Evolutionary conservation across 2,113 vertebrate genomes (phyloP).

Genomic region (Tricholaema leucomelas): DNA sequence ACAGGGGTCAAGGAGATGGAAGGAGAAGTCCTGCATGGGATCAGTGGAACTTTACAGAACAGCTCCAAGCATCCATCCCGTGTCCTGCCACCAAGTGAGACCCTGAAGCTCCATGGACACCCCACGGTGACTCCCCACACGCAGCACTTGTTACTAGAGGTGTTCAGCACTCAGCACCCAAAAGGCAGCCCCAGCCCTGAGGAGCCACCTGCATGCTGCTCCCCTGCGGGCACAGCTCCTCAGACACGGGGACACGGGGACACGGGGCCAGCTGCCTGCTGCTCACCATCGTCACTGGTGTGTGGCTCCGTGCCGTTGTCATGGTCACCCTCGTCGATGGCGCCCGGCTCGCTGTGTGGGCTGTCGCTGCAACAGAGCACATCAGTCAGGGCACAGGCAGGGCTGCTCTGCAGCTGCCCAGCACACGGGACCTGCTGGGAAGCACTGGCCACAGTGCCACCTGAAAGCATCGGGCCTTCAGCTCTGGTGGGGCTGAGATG

Average conservation of each 20-base stretch:
- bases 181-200: background rate
- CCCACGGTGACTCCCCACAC: background rate
- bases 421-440: background rate
- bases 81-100: background rate
- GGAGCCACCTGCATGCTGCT: background rate
- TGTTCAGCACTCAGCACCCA: background rate
- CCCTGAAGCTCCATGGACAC: background rate
- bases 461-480: background rate
- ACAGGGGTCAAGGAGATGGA: background rate
- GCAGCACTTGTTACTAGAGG: background rate
- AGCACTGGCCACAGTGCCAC: background rate
- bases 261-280: background rate
- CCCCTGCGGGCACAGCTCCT: background rate
- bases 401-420: background rate
- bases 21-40: background rate
- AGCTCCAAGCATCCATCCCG: background rate
- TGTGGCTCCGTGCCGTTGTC: slow-evolving; percentile 97
- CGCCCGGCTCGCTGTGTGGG: slow-evolving; percentile 96
- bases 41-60: background rate
- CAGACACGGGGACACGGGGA: background rate
- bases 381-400: no score
- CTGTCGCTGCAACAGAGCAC: slow-evolving; percentile 85
- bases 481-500: background rate
- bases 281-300: slow-evolving; percentile 94
- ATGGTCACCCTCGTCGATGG: slow-evolving; percentile 92